phyloP scores from a whole-genome alignment of 2,797 vertebrate species.

The Pseudopleuronectes americanus region DNA sequence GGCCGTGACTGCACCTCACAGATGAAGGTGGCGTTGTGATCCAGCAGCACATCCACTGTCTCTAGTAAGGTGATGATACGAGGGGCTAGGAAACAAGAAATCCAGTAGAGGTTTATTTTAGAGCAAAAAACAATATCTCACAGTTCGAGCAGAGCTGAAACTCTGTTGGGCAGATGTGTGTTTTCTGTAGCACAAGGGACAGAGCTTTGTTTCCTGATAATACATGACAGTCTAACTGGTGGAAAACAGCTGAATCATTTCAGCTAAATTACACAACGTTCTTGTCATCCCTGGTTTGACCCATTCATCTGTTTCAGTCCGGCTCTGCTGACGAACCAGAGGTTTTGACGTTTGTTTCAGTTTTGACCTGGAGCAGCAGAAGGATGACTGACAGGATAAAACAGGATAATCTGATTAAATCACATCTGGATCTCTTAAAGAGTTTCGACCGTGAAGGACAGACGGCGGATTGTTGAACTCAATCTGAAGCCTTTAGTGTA shows the following conservation, averaged over 20 bases:
- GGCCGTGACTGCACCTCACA: constrained; percentile 95
- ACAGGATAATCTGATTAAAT: too few species aligned
- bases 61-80: constrained; percentile 91
- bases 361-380: neutral
- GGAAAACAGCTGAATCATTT: constrained; percentile 45
- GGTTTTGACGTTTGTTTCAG: constrained; percentile 7
- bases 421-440: constrained; percentile 8
- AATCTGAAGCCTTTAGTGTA: neutral
- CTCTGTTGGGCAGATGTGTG: too few species aligned
- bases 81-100: constrained; percentile 82
- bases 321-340: constrained; percentile 23
- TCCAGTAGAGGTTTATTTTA: neutral
- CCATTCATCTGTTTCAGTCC: constrained; percentile 38
- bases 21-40: constrained; percentile 95
- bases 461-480: neutral
- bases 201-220: neutral
- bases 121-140: too few species aligned
- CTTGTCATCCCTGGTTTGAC: constrained; percentile 38
- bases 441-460: neutral
- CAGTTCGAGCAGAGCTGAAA: too few species aligned
- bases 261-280: constrained; percentile 38
- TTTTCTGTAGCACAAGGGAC: neutral
- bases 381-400: neutral
- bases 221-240: neutral
- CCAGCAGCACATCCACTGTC: constrained; percentile 91